Evolutionary conservation across 92 coral and sea anemone genomes (phyloP), one percentile per base, ranked within the genome.

Genomic region (Bergia sp.): DNA sequence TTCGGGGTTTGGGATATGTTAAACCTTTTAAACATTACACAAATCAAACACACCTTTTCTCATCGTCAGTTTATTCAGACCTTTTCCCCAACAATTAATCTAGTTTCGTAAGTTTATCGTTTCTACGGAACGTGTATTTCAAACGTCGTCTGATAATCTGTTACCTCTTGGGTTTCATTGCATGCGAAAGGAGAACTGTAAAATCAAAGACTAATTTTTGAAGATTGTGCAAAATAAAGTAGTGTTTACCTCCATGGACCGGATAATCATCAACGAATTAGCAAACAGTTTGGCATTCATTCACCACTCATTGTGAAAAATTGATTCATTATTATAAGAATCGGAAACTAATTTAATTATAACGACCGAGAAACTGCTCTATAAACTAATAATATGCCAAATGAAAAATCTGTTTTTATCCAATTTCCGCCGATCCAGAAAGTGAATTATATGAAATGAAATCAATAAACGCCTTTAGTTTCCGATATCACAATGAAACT

Each of bases 271-370:
- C 1, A 61, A 21, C 69, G 69, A 61, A 61, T 61, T 61, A 61
- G 69, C 69, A 61, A 61, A 61, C 69, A 61, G 69, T 61, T 61
- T 61, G n/a, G n/a, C 69, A 61, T 61, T 61, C 23, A 61, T 61
- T 61, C n/a, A 15, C 69, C 69, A 61, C 18, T 61, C 21, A 61
- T 61, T 61, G 7, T 61, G 69, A 61, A 61, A 61, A 8, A 4
- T 61, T 61, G 69, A 61, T 61, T 61, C 20, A 61, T 16, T 61
- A 61, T 61, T 1, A 61, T 16, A 23, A 18, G 69, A 61, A 61
- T 61, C 69, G 69, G 69, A 61, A 61, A 61, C 69, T 21, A 61
- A 61, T 61, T 61, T 61, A 61, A 61, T 61, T 61, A 61, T 18
- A 61, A 61, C 7, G n/a, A 61, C 69, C 20, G 29, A 61, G 69